Evolutionary conservation across 2,113 vertebrate species (phyloP), one percentile per base, ranked within the genome.

Genomic region (Meleagris gallopavo): DNA sequence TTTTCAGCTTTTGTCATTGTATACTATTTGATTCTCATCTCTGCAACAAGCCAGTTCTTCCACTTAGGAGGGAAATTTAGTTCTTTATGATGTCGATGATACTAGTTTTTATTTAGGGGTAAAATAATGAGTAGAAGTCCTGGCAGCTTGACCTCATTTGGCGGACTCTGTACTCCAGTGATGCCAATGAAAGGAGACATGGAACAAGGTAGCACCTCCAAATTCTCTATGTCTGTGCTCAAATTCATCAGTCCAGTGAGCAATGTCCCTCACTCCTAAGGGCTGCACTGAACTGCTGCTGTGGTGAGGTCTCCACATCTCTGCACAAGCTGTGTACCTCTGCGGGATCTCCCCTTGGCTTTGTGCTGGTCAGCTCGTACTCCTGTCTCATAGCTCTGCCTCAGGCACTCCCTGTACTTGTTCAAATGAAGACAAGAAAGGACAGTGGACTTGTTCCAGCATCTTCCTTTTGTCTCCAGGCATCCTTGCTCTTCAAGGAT

Each of bases 381-480:
- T 94, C 20, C 60, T 86, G 62, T 76, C 71, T 86, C 46, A 55
- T 66, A 80, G 81, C 79, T 95, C 38, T 94, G 94, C 93, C 90
- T 70, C 89, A 77, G 92, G 92, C 71, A 52, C 30, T 90, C 40
- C n/a, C 27, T 69, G 87, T 87, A 48, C 90, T 88, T 8, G 40
- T 32, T 93, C 78, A 90, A 54, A 88, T 29, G 58, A 83, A 10
- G 20, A 81, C 25, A 73, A 74, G 85, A 84, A 78, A 76, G 74
- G 84, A 71, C 77, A 89, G 84, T 14, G 43, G 46, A 81, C 45
- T 48, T 84, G 58, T 66, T 90, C 54, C 77, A 82, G 48, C 46
- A 67, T 20, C 36, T 52, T 84, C 78, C 17, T 76, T 67, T 92
- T 79, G n/a, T 72, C 57, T 65, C 0, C 0, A 5, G 48, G 48